Evolutionary conservation across 2,888 invertebrate species (phyloP).

Genomic region (Blomia tropicalis): DNA sequence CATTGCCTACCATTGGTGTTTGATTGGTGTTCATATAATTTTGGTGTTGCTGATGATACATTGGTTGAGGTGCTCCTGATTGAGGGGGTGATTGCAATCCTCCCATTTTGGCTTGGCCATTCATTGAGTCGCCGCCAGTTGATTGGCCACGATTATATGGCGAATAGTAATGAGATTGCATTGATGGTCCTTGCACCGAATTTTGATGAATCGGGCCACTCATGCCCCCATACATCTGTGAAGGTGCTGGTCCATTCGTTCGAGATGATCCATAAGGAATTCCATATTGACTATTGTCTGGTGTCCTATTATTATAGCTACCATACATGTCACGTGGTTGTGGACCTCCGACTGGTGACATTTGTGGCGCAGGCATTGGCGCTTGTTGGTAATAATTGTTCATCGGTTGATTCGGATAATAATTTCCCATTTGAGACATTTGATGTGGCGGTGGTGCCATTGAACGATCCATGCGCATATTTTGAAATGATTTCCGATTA

Average conservation of each 20-base stretch:
- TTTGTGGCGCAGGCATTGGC: not conserved
- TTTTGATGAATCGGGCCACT: not conserved
- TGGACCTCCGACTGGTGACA: not conserved
- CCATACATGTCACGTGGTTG: conserved; percentile 2
- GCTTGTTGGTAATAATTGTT: not conserved
- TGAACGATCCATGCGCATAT: not conserved
- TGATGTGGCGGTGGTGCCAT: conserved; percentile 4
- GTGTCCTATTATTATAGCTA: not conserved
- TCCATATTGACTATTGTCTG: conserved; percentile 6
- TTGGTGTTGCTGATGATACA: not conserved
- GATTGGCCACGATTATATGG: not conserved
- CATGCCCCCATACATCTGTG: not conserved
- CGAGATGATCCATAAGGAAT: not conserved
- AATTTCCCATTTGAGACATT: not conserved
- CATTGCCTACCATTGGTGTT: not conserved
- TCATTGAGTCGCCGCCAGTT: too few species aligned
- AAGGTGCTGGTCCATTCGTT: not conserved
- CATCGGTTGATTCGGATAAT: not conserved
- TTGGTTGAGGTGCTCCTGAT: not conserved
- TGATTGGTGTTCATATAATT: not conserved
- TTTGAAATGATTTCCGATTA: not conserved
- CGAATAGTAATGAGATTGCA: not conserved
- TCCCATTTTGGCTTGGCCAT: not conserved
- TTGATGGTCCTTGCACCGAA: not conserved
- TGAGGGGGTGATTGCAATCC: not conserved